Base-by-base conservation (phyloP, 2,888 invertebrate genomes). In the Lordiphosa andalusiaca region DNA sequence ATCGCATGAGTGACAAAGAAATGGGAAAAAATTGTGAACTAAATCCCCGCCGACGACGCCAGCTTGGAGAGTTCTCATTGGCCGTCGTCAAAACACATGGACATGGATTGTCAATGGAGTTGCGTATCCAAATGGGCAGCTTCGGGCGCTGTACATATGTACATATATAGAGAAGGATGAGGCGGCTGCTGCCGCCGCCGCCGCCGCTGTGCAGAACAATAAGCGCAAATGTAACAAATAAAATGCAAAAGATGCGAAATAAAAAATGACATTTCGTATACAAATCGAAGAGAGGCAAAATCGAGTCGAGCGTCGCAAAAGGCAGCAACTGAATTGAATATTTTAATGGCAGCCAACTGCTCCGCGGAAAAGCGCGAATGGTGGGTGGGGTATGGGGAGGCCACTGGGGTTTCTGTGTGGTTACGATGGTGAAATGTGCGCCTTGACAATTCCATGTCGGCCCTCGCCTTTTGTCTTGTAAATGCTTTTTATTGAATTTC, bases 241-340 rank as follows among this genome's bases (percentile, higher is more conserved):
- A 78, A 76, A 85, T 73, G 84, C 67, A 71, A 69, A 62, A 71
- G 71, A 75, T 80, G 69, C 74, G 81, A 85, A 83, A 81, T 81
- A 84, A 83, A 83, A 84, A 84, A 84, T 84, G 85, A 76, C 85
- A 85, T 85, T 84, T 76, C 72, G 69, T 44, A 84, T 83, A 85
- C 76, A 86, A 85, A 85, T 80, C 84, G 85, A 75, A 80, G 47
- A 23, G 53, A 39, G 39, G 37, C 44, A 30, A 44, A 16, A 33
- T 44, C 53, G 42, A 13, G 42, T 9, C 25, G 13, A 19, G 30
- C 23, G 19, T 16, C 30, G 23, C 39, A 38, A 49, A 41, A 36
- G 16, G 44, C 53, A 54, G 67, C 64, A 84, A 75, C 76, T 72
- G 70, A 80, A 84, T 80, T 84, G 80, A 84, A 80, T 80, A 80